phyloP scores from a whole-genome alignment of 2,797 vertebrate species.

The Characodon lateralis region DNA sequence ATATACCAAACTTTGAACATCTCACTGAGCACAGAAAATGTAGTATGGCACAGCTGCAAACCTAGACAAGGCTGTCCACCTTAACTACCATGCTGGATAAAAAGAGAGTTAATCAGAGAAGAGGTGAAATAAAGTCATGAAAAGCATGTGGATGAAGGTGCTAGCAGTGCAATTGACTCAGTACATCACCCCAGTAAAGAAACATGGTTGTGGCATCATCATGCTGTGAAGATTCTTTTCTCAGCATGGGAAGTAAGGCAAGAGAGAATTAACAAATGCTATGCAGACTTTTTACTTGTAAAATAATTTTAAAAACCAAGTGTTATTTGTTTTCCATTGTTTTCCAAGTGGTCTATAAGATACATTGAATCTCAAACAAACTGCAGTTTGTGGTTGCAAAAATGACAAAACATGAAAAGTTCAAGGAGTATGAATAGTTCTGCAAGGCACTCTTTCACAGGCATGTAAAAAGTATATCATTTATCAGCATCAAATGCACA shows the following conservation, averaged over 20 bases:
- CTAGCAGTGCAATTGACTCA: background rate
- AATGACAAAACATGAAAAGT: background rate
- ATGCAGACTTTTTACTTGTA: background rate
- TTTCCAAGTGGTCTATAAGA: background rate
- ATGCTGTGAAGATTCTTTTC: background rate
- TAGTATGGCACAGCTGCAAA: background rate
- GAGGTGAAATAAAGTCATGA: too few relatives aligned
- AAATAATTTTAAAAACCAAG: too few relatives aligned
- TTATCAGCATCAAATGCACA: background rate
- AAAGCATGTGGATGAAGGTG: background rate
- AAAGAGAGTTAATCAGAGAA: background rate
- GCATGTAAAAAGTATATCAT: background rate
- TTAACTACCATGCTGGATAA: background rate
- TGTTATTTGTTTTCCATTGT: background rate
- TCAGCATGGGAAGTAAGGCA: background rate
- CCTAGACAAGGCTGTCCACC: background rate
- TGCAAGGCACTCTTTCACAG: background rate
- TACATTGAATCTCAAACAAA: background rate
- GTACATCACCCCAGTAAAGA: background rate
- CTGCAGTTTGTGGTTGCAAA: background rate
- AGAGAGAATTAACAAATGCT: background rate
- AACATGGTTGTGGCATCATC: background rate
- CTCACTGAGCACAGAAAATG: background rate
- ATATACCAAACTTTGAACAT: background rate
- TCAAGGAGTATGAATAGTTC: background rate